phyloP scores from a whole-genome alignment of 2,888 invertebrate species.

The Orchestes rusci region DNA sequence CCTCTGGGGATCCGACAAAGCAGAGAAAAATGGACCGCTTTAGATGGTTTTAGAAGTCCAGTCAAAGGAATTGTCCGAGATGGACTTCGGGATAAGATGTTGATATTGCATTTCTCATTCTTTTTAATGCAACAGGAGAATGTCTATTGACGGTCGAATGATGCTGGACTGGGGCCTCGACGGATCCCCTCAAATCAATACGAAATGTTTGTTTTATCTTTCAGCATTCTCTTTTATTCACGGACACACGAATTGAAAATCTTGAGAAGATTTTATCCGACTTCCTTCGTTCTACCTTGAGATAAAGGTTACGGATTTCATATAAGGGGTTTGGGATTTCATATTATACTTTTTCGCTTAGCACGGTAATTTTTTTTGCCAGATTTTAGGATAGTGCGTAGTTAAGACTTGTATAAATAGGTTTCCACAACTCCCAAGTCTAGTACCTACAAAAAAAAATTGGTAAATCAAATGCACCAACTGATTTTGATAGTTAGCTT shows the following conservation, averaged over 20 bases:
- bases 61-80: conserved; percentile 40
- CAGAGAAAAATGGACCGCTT: conserved; percentile 40
- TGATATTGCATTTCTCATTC: conserved; percentile 48
- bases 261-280: no score
- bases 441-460: no score
- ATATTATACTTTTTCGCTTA: no score
- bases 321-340: no score
- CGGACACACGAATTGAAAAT: conserved; percentile 24
- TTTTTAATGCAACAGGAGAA: conserved; percentile 46
- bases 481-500: no score
- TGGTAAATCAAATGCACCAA: no score
- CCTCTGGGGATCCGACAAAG: conserved; percentile 33
- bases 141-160: conserved; percentile 29
- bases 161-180: conserved; percentile 8
- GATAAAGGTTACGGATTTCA: no score
- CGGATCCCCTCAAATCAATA: conserved; percentile 24
- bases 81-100: conserved; percentile 39
- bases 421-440: no score
- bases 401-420: no score
- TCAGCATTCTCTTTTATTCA: conserved; percentile 24
- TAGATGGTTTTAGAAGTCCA: conserved; percentile 37
- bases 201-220: conserved; percentile 27
- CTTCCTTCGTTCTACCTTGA: no score
- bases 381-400: no score
- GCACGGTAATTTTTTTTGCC: no score